Evolutionary conservation across 2,888 invertebrate genomes (phyloP).

Genomic region (Synanthedon formicaeformis): DNA sequence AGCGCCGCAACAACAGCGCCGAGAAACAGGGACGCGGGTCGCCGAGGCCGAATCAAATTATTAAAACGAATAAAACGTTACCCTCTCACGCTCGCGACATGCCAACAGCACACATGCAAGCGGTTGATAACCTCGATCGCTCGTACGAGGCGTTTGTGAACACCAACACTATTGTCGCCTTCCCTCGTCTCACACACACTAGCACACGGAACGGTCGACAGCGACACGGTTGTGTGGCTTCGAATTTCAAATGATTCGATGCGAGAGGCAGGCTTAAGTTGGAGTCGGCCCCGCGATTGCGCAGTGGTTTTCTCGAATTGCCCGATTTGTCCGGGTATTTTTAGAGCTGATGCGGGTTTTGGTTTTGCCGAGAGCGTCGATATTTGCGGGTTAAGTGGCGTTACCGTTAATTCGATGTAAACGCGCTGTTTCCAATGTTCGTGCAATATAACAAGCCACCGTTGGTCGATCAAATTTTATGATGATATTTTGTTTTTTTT

Average conservation of each 20-base stretch:
- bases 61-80: constrained; percentile 49
- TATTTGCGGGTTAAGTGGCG: constrained; percentile 22
- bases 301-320: constrained; percentile 19
- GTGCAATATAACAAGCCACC: too few species aligned
- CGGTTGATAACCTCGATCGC: constrained; percentile 48
- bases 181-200: constrained; percentile 12
- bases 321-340: constrained; percentile 36
- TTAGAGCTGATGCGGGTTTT: constrained; percentile 55
- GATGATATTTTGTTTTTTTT: background rate
- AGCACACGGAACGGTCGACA: constrained; percentile 2
- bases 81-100: constrained; percentile 21
- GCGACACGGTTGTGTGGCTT: constrained; percentile 18
- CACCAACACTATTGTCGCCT: background rate
- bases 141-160: constrained; percentile 30
- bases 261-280: constrained; percentile 43
- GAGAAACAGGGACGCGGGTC: constrained; percentile 29
- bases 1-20: constrained; percentile 22
- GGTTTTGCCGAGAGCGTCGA: constrained; percentile 37
- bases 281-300: constrained; percentile 30
- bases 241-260: constrained; percentile 27
- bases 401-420: constrained; percentile 28
- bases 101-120: constrained; percentile 20
- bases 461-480: background rate
- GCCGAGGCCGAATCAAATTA: constrained; percentile 29
- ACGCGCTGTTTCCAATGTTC: too few species aligned